phyloP scores from a whole-genome alignment of 2,888 invertebrate genomes.

The Cheilosia scutellata region DNA sequence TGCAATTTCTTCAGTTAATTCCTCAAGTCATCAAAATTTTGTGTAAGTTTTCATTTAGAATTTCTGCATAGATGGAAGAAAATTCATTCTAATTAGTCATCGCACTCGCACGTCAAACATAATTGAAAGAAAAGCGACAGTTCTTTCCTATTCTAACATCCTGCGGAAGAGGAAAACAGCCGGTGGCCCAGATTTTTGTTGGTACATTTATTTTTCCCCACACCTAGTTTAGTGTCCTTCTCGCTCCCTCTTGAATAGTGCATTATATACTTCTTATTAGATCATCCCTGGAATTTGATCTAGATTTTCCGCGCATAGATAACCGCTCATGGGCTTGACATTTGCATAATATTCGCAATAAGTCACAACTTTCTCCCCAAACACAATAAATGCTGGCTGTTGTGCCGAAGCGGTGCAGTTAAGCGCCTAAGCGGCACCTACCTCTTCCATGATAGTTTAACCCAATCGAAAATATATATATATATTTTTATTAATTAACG shows the following conservation, averaged over 20 bases:
- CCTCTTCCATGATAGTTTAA: slow-evolving; percentile 21
- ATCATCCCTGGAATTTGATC: slow-evolving; percentile 45
- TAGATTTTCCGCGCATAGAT: not conserved
- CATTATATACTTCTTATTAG: slow-evolving; percentile 32
- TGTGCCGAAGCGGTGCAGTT: not conserved
- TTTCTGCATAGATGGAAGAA: slow-evolving; percentile 40
- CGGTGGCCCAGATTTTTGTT: slow-evolving; percentile 62
- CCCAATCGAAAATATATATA: no score
- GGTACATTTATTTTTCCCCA: slow-evolving; percentile 46
- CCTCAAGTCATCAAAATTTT: slow-evolving; percentile 52
- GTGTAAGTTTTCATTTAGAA: slow-evolving; percentile 63
- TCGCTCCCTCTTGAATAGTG: not conserved
- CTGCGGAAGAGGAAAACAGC: slow-evolving; percentile 72
- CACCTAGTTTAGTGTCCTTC: slow-evolving; percentile 7
- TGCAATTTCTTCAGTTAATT: slow-evolving; percentile 9
- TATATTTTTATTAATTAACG: slow-evolving; percentile 51
- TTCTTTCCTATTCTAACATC: slow-evolving; percentile 53
- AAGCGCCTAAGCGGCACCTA: slow-evolving; percentile 2
- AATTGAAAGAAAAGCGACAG: slow-evolving; percentile 30
- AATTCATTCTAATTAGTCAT: slow-evolving; percentile 69
- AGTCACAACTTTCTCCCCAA: slow-evolving; percentile 52
- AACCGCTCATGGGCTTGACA: slow-evolving; percentile 27
- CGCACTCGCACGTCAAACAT: slow-evolving; percentile 53
- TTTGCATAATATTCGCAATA: slow-evolving; percentile 63
- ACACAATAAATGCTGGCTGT: not conserved